Evolutionary conservation across 1,140 invertebrate species (phyloP).

Genomic region (Zeugodacus cucurbitae): DNA sequence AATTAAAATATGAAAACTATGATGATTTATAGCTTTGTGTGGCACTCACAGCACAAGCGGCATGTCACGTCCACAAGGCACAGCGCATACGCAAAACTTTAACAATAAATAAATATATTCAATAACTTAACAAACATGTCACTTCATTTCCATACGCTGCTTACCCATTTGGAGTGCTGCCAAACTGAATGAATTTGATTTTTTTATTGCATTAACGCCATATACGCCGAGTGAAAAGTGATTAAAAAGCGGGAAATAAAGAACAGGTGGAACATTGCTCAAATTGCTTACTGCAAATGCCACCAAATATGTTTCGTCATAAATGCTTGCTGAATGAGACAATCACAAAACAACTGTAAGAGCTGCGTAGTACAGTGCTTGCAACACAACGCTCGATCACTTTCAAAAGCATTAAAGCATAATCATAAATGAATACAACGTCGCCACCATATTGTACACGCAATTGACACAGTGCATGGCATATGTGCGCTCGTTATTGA

Average conservation of each 20-base stretch:
- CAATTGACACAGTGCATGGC: background rate
- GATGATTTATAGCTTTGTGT: background rate
- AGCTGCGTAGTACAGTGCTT: background rate
- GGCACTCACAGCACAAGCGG: background rate
- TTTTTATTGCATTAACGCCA: conserved; percentile 15
- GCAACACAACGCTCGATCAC: background rate
- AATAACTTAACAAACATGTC: background rate
- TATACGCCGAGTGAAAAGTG: background rate
- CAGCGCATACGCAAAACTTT: background rate
- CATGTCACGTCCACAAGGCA: background rate
- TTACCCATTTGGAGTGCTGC: background rate
- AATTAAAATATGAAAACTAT: background rate
- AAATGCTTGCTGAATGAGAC: background rate
- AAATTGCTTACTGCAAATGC: background rate
- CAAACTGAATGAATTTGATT: conserved; percentile 9
- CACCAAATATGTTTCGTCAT: background rate
- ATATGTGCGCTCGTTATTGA: conserved; percentile 31
- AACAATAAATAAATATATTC: background rate
- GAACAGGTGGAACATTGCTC: background rate
- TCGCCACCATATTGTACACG: background rate
- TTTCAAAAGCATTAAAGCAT: background rate
- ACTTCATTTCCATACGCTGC: background rate
- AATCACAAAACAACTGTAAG: background rate
- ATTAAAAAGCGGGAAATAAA: background rate
- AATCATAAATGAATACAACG: background rate